phyloP scores from a whole-genome alignment of 1,140 invertebrate genomes.

The Rhysida immarginata region DNA sequence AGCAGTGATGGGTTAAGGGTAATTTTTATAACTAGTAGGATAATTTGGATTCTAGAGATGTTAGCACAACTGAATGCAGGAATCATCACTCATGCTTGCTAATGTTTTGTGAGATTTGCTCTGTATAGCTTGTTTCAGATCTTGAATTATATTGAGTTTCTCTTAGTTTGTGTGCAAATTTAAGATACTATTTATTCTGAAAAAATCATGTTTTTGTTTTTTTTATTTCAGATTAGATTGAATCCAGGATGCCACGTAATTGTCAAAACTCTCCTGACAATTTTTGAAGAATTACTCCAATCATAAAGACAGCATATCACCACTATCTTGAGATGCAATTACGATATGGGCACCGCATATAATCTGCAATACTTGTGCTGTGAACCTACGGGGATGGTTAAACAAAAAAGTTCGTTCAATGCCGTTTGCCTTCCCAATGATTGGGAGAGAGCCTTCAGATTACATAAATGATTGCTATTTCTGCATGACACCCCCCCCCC shows the following conservation, averaged over 20 bases:
- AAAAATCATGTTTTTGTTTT: background rate
- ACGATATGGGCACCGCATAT: background rate
- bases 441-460: slow-evolving; percentile 17
- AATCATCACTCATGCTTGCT: background rate
- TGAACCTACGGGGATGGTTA: background rate
- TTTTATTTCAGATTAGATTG: background rate
- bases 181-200: too few relatives aligned
- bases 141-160: background rate
- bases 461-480: slow-evolving; percentile 17
- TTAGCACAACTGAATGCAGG: background rate
- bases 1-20: background rate
- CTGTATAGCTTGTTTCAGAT: background rate
- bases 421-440: slow-evolving; percentile 16
- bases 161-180: too few relatives aligned
- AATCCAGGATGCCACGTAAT: background rate
- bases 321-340: background rate
- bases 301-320: background rate
- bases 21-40: background rate
- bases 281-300: background rate
- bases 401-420: slow-evolving; percentile 7
- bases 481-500: slow-evolving; percentile 10
- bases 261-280: background rate
- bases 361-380: background rate
- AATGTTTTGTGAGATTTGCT: background rate
- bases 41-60: background rate